phyloP scores from a whole-genome alignment of 2,797 vertebrate genomes.

The Tamandua tetradactyla region DNA sequence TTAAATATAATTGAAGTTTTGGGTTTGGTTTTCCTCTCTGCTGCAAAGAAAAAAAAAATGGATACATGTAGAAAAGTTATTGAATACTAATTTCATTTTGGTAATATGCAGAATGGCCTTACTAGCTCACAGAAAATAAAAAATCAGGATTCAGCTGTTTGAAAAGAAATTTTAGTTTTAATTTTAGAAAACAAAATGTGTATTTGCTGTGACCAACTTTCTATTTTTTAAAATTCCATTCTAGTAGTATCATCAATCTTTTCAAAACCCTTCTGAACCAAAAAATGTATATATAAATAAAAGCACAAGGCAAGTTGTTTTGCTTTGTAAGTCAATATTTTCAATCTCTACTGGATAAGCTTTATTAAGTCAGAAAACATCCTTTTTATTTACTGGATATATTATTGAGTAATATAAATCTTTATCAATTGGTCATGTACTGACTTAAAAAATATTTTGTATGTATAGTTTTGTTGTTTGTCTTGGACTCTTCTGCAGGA shows the following conservation, averaged over 20 bases:
- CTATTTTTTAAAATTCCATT: constrained; percentile 33
- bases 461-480: constrained; percentile 64
- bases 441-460: constrained; percentile 56
- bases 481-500: constrained; percentile 63
- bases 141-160: constrained; percentile 55
- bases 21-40: constrained; percentile 46
- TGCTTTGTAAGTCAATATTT: constrained; percentile 42
- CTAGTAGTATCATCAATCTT: constrained; percentile 39
- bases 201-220: constrained; percentile 60
- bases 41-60: constrained; percentile 45
- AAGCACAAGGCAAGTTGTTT: neutral
- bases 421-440: constrained; percentile 42
- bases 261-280: constrained; percentile 66
- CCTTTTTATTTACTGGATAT: constrained; percentile 56
- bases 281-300: neutral
- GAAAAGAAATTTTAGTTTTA: constrained; percentile 52
- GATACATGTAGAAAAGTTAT: constrained; percentile 15
- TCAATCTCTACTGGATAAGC: constrained; percentile 50
- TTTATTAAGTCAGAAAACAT: constrained; percentile 49
- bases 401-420: constrained; percentile 53
- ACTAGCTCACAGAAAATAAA: constrained; percentile 46
- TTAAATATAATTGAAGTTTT: constrained; percentile 58
- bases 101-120: constrained; percentile 58
- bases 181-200: constrained; percentile 51
- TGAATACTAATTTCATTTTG: constrained; percentile 62